Base-by-base conservation (phyloP, 2,888 invertebrate genomes). In the Tanypteryx hageni region DNA sequence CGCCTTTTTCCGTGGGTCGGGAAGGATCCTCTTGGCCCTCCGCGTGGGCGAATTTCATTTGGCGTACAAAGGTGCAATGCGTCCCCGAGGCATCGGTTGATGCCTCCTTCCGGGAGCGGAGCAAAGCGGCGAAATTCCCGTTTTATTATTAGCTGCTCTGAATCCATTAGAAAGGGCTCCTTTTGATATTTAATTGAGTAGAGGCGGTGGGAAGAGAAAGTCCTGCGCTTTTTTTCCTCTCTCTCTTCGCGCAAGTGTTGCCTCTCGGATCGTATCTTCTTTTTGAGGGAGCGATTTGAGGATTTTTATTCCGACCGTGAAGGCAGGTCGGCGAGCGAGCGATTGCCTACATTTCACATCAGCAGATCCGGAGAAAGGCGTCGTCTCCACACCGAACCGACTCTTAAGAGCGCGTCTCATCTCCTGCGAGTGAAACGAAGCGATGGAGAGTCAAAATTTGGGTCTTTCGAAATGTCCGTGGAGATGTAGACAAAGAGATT, bases 151-250 rank as follows among this genome's bases (percentile, higher is more conserved):
- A 68, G 68, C 68, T 7, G n/a, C n/a, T 68, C 68, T 68, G n/a
- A 68, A 68, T 68, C n/a, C 68, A 68, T 68, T 68, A n/a, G 68
- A 68, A 68, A 68, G 68, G 68, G 4, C 22, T 68, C 22, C n/a
- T 68, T 68, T 68, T 68, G 68, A 68, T 8, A 2, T 68, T 68
- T 64, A 16, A 64, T 64, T 68, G 68, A 68, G 68, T n/a, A 68
- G 18, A 68, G 22, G 44, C 16, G 64, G 16, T n/a, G 64, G 64
- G n/a, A 64, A 68, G 68, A 68, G 68, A 68, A 68, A 68, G 68
- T 68, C 44, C 44, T 44, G 4, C 68, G 68, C 11, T 68, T 68
- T 68, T 68, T 8, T 68, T 18, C n/a, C 13, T 61, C 14, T 8
- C 68, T 68, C 22, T 68, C 22, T 68, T 10, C n/a, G 7, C n/a